Evolutionary conservation across 2,797 vertebrate genomes (phyloP).

Genomic region (Babyrousa celebensis): DNA sequence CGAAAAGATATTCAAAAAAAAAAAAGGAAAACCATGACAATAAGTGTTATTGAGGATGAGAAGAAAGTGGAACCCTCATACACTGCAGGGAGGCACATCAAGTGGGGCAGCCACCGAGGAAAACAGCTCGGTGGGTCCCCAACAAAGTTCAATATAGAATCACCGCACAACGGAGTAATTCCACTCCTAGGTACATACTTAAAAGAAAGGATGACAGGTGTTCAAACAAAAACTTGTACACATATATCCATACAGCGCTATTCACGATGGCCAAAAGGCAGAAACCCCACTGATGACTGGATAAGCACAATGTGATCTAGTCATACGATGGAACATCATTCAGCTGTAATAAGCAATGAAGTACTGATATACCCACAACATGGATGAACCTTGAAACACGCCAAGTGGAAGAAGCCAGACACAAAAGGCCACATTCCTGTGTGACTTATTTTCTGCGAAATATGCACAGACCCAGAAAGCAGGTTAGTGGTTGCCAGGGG

Average conservation of each 20-base stretch:
- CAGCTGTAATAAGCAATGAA: not conserved
- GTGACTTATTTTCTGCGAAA: not conserved
- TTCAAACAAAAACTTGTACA: not conserved
- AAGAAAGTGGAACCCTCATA: not conserved
- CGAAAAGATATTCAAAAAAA: not conserved
- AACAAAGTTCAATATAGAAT: not conserved
- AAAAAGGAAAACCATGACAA: not conserved
- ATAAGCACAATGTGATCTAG: not conserved
- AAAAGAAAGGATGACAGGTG: not conserved
- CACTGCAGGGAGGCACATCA: not conserved
- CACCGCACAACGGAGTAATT: not conserved
- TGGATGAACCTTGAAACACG: not conserved
- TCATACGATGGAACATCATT: fast-evolving
- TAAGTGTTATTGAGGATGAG: not conserved
- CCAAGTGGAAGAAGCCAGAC: not conserved
- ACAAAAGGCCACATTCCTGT: not conserved
- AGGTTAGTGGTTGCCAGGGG: not conserved
- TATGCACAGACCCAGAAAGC: not conserved
- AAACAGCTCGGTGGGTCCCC: not conserved
- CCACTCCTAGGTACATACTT: no score
- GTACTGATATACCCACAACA: fast-evolving
- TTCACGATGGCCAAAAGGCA: not conserved
- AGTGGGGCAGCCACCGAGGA: not conserved
- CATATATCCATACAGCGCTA: not conserved
- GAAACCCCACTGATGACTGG: fast-evolving